Conservation (phyloP, 2,888 invertebrate species). For the Dugesia japonica region DNA sequence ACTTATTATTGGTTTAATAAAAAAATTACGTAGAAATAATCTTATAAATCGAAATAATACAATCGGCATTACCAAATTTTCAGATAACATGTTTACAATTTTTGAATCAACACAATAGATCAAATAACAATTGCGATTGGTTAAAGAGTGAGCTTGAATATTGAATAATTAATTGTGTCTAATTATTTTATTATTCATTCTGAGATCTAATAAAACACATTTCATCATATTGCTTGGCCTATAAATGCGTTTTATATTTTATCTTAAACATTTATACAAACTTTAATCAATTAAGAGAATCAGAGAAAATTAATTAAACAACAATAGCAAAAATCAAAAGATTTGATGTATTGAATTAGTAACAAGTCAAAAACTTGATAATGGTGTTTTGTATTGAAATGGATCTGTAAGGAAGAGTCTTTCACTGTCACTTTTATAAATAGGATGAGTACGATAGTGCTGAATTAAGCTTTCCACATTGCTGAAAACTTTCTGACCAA, state of each 20-base stretch:
- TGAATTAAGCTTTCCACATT: conserved; percentile 84
- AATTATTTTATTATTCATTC: too few species aligned
- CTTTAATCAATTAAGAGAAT: not conserved
- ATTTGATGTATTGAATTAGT: not conserved
- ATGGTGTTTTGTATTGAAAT: conserved; percentile 48
- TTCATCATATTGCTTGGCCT: too few species aligned
- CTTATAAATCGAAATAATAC: not conserved
- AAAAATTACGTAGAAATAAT: not conserved
- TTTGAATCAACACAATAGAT: not conserved
- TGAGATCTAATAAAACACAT: too few species aligned
- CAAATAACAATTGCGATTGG: not conserved
- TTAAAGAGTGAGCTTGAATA: not conserved
- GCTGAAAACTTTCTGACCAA: conserved; percentile 91
- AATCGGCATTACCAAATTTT: not conserved
- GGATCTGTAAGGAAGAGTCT: conserved; percentile 87
- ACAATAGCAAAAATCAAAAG: not conserved
- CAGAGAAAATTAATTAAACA: conserved; percentile 7
- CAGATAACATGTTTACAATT: not conserved
- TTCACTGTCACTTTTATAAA: conserved; percentile 72
- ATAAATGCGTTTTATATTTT: too few species aligned
- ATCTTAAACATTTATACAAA: not conserved
- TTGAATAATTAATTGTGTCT: too few species aligned
- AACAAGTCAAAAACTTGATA: not conserved
- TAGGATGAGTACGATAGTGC: conserved; percentile 95
- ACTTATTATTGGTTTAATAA: not conserved